Conservation (phyloP, 2,113 vertebrate species). For the Sander lucioperca region DNA sequence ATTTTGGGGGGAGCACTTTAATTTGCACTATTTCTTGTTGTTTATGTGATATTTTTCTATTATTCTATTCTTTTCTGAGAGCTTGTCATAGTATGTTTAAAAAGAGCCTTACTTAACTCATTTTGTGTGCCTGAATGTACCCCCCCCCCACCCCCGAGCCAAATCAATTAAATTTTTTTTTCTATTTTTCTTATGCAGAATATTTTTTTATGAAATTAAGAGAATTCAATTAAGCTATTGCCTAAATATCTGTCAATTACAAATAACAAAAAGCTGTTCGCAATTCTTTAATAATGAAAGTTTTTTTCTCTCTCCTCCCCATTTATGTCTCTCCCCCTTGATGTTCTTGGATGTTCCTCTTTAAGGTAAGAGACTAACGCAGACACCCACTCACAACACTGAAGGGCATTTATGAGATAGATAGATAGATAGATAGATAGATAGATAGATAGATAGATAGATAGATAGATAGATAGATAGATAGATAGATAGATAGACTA, state of each 20-base stretch:
- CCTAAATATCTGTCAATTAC: not conserved
- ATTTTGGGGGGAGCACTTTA: not conserved
- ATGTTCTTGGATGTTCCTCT: conserved; percentile 8
- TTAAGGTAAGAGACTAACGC: conserved; percentile 69
- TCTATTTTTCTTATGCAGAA: not conserved
- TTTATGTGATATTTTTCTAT: not conserved
- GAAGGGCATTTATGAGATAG: not conserved
- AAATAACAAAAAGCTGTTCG: not conserved
- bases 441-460: not conserved
- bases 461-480: not conserved
- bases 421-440: conserved; percentile 5
- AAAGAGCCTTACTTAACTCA: not conserved
- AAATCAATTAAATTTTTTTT: conserved; percentile 12
- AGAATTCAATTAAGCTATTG: not conserved
- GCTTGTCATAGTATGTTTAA: not conserved
- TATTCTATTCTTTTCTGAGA: not conserved
- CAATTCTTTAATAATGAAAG: conserved; percentile 2
- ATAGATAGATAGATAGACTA: not conserved
- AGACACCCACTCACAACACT: conserved; percentile 1
- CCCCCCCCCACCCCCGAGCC: not conserved
- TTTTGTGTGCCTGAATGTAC: not conserved
- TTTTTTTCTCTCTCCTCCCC: conserved; percentile 28
- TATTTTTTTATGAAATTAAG: not conserved
- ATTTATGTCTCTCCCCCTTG: conserved; percentile 11
- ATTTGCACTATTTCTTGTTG: conserved; percentile 9